These are phyloP conservation scores for Xiphorhynchus elegans DNA, from an alignment of 2,113 vertebrate species.

Conservation along the genomic window DNA sequence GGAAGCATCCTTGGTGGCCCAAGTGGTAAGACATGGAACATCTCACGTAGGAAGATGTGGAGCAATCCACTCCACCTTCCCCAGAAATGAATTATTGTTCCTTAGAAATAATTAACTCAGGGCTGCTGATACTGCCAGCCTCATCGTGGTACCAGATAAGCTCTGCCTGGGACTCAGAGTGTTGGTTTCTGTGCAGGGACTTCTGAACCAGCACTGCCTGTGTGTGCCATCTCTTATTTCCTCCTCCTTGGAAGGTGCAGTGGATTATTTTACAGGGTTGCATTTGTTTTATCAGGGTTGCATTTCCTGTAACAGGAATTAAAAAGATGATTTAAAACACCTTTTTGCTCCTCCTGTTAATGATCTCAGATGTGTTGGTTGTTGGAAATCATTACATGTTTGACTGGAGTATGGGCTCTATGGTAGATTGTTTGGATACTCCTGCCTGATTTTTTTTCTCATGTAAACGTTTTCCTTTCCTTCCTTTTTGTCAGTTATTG, in stretches of 20 bases:
- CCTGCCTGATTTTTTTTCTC: not conserved
- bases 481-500: not conserved
- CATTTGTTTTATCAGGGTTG: not conserved
- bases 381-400: not conserved
- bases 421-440: not conserved
- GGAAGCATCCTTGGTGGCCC: not conserved
- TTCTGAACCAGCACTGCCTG: not conserved
- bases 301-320: not conserved
- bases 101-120: slow-evolving; percentile 60
- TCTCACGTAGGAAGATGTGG: not conserved
- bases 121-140: not conserved
- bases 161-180: not conserved
- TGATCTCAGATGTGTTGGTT: not conserved
- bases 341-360: not conserved
- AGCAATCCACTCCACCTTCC: not conserved
- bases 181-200: not conserved
- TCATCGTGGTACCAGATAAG: not conserved
- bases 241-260: not conserved
- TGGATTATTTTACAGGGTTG: not conserved
- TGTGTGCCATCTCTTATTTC: not conserved
- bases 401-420: not conserved
- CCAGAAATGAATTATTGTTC: not conserved
- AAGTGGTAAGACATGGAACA: not conserved
- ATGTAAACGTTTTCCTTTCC: not conserved
- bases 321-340: not conserved